A percentile compares a stretch with the other conserved stretches of the same genome.
Evolutionary conservation across 1,140 invertebrate genomes (phyloP).

Genomic region (Philotrypesis tridentata): DNA sequence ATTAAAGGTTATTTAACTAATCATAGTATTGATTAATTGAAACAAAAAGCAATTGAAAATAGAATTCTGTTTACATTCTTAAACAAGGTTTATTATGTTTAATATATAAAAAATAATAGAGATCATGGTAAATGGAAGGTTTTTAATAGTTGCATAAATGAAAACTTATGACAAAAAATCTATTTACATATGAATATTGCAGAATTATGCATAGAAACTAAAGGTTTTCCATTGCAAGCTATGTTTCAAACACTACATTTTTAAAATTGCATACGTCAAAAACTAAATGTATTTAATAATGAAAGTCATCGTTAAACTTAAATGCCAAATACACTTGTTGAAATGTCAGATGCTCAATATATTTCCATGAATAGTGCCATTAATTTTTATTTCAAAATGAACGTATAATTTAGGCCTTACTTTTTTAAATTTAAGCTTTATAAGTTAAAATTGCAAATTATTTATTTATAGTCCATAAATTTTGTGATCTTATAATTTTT

Average conservation of each 20-base stretch:
- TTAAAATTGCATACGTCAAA: not conserved
- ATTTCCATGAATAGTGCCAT: not conserved
- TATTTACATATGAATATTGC: not conserved
- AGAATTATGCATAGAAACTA: no score
- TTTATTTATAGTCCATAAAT: not conserved
- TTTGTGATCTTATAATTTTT: not conserved
- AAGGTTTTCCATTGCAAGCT: no score
- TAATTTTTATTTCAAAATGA: not conserved
- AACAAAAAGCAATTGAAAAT: not conserved
- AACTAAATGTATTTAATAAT: not conserved
- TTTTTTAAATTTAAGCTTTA: not conserved
- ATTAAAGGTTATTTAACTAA: not conserved
- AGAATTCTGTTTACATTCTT: not conserved
- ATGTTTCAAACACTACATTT: not conserved
- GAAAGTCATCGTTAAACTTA: not conserved
- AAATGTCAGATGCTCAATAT: not conserved
- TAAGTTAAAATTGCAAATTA: not conserved
- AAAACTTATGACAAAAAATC: slow-evolving; percentile 11
- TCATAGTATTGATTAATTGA: not conserved
- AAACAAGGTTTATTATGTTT: not conserved
- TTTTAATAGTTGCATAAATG: slow-evolving; percentile 14
- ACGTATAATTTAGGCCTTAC: not conserved
- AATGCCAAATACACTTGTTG: slow-evolving; percentile 22
- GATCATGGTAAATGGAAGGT: not conserved
- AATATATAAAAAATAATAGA: slow-evolving; percentile 8